Percentiles rank a stretch among this genome's conserved stretches.
These are phyloP conservation scores for Acanthisitta chloris DNA, from an alignment of 2,113 vertebrate species.

Conservation along the genomic window DNA sequence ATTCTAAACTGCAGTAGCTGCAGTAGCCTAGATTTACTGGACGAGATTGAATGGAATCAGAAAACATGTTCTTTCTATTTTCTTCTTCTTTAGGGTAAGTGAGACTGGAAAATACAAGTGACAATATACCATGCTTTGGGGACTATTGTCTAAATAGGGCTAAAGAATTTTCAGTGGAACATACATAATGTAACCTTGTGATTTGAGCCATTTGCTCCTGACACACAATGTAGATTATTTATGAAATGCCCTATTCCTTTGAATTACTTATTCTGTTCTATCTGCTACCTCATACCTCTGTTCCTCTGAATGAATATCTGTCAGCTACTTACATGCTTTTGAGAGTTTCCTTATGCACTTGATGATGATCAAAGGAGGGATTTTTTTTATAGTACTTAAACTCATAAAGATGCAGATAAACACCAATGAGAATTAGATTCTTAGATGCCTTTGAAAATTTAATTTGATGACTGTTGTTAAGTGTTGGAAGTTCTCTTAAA, in stretches of 20 bases:
- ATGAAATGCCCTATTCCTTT: neutral
- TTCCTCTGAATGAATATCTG: neutral
- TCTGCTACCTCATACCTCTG: neutral
- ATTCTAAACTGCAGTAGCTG: neutral
- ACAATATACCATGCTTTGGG: neutral
- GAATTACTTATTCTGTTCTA: neutral
- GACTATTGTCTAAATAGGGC: neutral
- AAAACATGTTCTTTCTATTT: neutral
- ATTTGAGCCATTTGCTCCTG: neutral
- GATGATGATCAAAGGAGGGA: neutral
- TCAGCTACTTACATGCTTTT: neutral
- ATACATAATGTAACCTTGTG: too few relatives aligned
- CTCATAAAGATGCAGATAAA: neutral
- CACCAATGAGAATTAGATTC: neutral
- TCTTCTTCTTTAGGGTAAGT: neutral
- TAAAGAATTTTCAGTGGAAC: too few relatives aligned
- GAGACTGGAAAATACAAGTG: neutral
- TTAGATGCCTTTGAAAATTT: slow-evolving; percentile 11
- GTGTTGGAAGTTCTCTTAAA: neutral
- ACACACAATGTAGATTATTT: neutral
- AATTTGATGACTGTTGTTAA: neutral
- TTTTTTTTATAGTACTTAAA: neutral
- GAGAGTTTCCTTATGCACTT: neutral
- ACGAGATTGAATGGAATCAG: neutral
- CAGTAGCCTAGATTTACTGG: neutral